A percentile compares a stretch with the other conserved stretches of the same genome.
Evolutionary conservation across 2,797 vertebrate species (phyloP).

Genomic region (Mus spretus): DNA sequence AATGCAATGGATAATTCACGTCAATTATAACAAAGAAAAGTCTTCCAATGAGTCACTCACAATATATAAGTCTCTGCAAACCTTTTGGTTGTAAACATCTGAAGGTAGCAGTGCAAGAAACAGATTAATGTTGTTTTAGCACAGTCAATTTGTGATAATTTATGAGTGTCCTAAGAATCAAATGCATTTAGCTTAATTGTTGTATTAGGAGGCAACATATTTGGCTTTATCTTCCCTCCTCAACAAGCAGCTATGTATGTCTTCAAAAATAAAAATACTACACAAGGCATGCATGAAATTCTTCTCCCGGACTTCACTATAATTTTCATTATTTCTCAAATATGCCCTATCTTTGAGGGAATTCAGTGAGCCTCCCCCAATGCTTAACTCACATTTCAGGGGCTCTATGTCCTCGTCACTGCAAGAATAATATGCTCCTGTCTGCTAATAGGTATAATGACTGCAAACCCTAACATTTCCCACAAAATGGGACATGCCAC

Average conservation of each 20-base stretch:
- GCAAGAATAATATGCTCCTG: not conserved
- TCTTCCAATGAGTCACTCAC: not conserved
- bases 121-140: not conserved
- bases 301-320: not conserved
- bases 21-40: not conserved
- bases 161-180: not conserved
- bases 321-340: not conserved
- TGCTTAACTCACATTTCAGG: not conserved
- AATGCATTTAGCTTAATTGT: not conserved
- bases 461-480: not conserved
- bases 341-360: not conserved
- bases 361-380: not conserved
- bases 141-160: not conserved
- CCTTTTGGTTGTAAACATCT: not conserved
- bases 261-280: not conserved
- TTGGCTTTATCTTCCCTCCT: not conserved
- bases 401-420: not conserved
- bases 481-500: not conserved
- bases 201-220: not conserved
- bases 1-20: not conserved
- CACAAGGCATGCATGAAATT: not conserved
- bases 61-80: not conserved
- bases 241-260: not conserved
- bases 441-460: not conserved
- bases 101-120: not conserved